Evolutionary conservation across 2,888 invertebrate species (phyloP).

Genomic region (Anoplius nigerrimus): DNA sequence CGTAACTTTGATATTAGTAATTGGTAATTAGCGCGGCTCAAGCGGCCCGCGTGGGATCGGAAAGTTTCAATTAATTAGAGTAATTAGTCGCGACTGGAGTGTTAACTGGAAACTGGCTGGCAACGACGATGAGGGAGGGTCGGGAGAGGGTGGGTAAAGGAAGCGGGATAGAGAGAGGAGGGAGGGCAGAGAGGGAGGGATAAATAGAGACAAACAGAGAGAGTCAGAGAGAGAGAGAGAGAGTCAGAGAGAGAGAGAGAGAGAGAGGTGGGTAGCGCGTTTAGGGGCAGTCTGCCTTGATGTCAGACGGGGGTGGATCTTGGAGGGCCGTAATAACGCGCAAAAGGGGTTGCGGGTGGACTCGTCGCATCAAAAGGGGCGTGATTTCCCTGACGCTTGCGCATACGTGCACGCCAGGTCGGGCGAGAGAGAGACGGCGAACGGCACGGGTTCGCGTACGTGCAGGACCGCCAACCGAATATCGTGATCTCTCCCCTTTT

Average conservation of each 20-base stretch:
- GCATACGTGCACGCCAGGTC: conserved; percentile 42
- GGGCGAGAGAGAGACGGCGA: neutral
- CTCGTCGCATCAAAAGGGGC: conserved; percentile 54
- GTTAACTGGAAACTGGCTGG: conserved; percentile 67
- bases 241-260: no score
- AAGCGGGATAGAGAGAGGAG: no score
- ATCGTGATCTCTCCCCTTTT: conserved; percentile 23
- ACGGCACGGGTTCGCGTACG: neutral
- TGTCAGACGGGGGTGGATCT: conserved; percentile 58
- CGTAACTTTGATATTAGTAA: conserved; percentile 48
- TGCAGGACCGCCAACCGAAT: conserved; percentile 1
- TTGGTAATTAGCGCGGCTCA: conserved; percentile 55
- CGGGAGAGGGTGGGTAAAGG: no score
- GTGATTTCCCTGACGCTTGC: conserved; percentile 68
- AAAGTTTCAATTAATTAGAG: conserved; percentile 69
- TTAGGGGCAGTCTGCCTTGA: conserved; percentile 57
- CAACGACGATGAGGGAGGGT: no score
- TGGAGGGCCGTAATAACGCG: conserved; percentile 52
- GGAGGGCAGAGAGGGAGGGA: no score
- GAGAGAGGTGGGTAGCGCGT: no score
- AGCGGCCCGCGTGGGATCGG: conserved; percentile 48
- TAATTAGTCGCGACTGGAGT: conserved; percentile 70
- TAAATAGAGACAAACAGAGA: no score
- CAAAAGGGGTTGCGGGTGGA: conserved; percentile 53
- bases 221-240: no score